A percentile compares a stretch with the other conserved stretches of the same genome.
These are phyloP conservation scores for Dicerorhinus sumatrensis DNA, from an alignment of 2,113 vertebrate species.

Conservation along the genomic window DNA sequence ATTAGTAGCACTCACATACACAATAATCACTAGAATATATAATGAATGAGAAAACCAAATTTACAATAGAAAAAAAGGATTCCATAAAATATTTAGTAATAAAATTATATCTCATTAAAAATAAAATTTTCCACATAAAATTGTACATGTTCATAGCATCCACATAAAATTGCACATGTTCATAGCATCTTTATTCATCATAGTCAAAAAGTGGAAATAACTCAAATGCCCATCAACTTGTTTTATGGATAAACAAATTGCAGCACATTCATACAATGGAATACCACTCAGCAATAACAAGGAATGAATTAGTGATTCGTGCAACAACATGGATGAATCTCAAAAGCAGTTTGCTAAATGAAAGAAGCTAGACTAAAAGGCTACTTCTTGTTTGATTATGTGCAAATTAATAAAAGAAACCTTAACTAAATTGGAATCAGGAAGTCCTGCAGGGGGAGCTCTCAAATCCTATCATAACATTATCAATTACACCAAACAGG, in stretches of 20 bases:
- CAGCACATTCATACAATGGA: neutral
- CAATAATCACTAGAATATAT: neutral
- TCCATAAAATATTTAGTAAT: neutral
- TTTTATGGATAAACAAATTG: neutral
- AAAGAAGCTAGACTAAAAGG: neutral
- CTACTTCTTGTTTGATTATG: neutral
- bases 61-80: neutral
- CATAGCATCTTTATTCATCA: neutral
- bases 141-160: neutral
- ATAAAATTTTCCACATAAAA: neutral
- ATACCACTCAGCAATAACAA: neutral
- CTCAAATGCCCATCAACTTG: neutral
- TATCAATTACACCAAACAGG: too few species aligned
- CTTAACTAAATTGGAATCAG: too few species aligned
- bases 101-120: neutral
- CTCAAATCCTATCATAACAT: too few species aligned
- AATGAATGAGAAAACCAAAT: neutral
- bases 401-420: too few species aligned
- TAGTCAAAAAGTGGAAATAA: neutral
- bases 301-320: neutral
- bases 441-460: too few species aligned
- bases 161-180: neutral
- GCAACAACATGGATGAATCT: accelerated
- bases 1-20: neutral
- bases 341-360: neutral